Evolutionary conservation across 2,888 invertebrate species (phyloP), one percentile per base, ranked within the genome.

Genomic region (Cylindroiulus punctatus): DNA sequence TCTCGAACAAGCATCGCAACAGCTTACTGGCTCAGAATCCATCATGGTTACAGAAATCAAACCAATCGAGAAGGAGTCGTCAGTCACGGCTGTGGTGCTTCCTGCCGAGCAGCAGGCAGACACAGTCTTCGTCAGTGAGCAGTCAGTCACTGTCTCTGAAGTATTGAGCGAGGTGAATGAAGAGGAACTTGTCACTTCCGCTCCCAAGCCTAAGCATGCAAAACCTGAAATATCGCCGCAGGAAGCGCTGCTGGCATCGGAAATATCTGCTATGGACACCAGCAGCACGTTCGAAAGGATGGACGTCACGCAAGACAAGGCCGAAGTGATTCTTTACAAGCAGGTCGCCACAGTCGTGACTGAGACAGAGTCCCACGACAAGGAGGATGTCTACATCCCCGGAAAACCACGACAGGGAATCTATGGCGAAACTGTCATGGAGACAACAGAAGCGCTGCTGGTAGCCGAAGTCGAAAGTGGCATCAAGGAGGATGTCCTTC

Each of bases 81-180:
- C 81, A 42, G 86, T 87, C 44, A 85, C 87, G 26, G 65, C 40
- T 36, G 22, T 86, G 17, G 81, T 44, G n/a, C 81, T 47, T 22
- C 87, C 87, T 0, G 32, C 44, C 8, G 47, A 47, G 14, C 82
- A 86, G 36, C 36, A 26, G 8, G 85, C 84, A n/a, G 85, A 86
- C 65, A 32, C 86, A 14, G 65, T 87, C 26, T 32, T 88, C 22
- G 87, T 87, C 47, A 81, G 87, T 26, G 87, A 88, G 84, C 87
- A 88, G 85, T 87, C 88, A 7, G 19, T 88, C 10, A 87, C 87
- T 85, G 81, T 88, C 42, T 88, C 88, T 85, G 88, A 89, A 88
- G 88, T 87, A 17, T 85, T 88, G 19, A 87, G 88, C 65, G 88
- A 88, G 76, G 85, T 88, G 12, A 88, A 87, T 42, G 88, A 88